phyloP scores from a whole-genome alignment of 2,888 invertebrate species.

The Apoda limacodes region DNA sequence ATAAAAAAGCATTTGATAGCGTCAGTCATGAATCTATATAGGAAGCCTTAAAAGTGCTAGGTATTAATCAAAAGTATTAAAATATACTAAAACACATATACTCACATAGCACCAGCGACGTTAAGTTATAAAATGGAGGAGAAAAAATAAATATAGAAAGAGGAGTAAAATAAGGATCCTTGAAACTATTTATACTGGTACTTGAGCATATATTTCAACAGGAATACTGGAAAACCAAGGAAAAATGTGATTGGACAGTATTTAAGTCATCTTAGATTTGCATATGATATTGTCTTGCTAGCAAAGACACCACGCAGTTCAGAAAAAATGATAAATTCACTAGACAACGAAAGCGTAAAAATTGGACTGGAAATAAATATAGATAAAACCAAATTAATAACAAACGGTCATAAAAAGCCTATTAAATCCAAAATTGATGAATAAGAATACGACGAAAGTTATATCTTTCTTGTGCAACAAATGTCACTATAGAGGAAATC shows the following conservation, averaged over 20 bases:
- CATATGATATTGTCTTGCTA: slow-evolving; percentile 10
- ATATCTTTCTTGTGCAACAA: too few relatives aligned
- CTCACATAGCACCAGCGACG: slow-evolving; percentile 9
- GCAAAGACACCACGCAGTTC: slow-evolving; percentile 4
- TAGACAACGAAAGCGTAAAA: slow-evolving; percentile 8
- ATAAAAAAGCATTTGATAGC: slow-evolving; percentile 6
- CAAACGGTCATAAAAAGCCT: too few relatives aligned
- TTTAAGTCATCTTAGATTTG: too few relatives aligned
- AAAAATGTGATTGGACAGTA: slow-evolving; percentile 8
- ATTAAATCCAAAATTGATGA: too few relatives aligned
- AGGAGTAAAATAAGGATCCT: slow-evolving; percentile 2
- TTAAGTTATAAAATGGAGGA: slow-evolving; percentile 7
- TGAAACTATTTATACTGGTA: neutral
- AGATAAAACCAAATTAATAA: too few relatives aligned
- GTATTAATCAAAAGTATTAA: too few relatives aligned
- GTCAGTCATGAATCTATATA: slow-evolving; percentile 11
- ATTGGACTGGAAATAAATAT: slow-evolving; percentile 12
- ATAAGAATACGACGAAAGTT: too few relatives aligned
- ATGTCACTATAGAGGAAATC: too few relatives aligned
- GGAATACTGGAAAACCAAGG: slow-evolving; percentile 9
- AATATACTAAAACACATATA: slow-evolving; percentile 15
- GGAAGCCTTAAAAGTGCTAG: slow-evolving; percentile 7
- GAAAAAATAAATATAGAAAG: slow-evolving; percentile 3
- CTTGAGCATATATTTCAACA: too few relatives aligned
- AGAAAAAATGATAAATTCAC: slow-evolving; percentile 8